Percentiles rank a stretch among this genome's conserved stretches.
Conservation (phyloP, 2,113 vertebrate genomes). For the Ascaphus truei region DNA sequence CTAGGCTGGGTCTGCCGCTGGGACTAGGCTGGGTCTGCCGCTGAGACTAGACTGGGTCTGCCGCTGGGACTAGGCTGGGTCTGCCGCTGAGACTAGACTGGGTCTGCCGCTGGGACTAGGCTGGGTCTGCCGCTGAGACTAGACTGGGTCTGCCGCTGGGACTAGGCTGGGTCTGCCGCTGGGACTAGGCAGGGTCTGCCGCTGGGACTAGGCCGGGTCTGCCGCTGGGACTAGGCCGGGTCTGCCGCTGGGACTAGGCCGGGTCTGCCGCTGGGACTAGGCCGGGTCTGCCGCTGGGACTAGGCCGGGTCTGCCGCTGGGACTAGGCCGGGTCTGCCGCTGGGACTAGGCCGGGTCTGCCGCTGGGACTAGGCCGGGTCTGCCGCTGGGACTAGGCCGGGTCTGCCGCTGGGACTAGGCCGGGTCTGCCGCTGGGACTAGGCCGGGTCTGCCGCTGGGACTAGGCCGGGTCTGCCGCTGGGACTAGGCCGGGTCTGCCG, state of each 20-base stretch:
- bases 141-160: neutral
- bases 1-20: neutral
- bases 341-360: neutral
- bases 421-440: neutral
- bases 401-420: too few relatives aligned
- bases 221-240: neutral
- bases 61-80: too few relatives aligned
- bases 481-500: neutral
- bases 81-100: neutral
- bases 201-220: too few relatives aligned
- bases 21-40: neutral
- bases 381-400: neutral
- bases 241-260: neutral
- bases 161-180: neutral
- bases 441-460: neutral
- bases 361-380: neutral
- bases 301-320: neutral
- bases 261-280: too few relatives aligned
- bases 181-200: neutral
- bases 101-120: neutral
- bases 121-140: too few relatives aligned
- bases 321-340: rapidly evolving
- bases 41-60: neutral
- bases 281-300: neutral
- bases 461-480: neutral